phyloP scores from a whole-genome alignment of 2,888 invertebrate species.

The Catocala fraxini region DNA sequence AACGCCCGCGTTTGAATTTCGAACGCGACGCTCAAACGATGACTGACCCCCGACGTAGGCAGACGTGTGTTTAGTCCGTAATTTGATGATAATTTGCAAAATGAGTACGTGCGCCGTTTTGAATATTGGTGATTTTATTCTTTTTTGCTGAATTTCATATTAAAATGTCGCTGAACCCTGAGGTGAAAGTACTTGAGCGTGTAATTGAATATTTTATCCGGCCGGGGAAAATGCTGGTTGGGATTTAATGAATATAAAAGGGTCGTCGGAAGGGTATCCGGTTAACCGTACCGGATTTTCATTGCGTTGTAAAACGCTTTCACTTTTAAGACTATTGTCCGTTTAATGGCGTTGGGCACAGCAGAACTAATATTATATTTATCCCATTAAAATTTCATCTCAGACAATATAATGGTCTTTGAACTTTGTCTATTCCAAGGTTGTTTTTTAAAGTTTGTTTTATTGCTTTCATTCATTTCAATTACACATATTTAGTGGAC shows the following conservation, averaged over 20 bases:
- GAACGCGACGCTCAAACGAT: conserved; percentile 67
- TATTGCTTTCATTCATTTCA: conserved; percentile 13
- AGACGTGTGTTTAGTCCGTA: conserved; percentile 73
- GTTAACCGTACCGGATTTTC: conserved; percentile 38
- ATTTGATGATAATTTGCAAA: conserved; percentile 71
- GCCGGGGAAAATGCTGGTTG: conserved; percentile 44
- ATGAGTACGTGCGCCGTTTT: conserved; percentile 53
- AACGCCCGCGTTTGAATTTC: conserved; percentile 68
- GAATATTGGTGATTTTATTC: conserved; percentile 41
- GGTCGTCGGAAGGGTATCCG: conserved; percentile 25
- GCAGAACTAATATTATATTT: conserved; percentile 21
- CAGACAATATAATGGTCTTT: conserved; percentile 16
- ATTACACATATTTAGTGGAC: conserved; percentile 12
- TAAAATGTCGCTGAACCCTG: conserved; percentile 68
- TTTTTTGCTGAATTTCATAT: conserved; percentile 57
- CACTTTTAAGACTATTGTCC: conserved; percentile 14
- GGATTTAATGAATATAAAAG: conserved; percentile 71
- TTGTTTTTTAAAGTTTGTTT: conserved; percentile 1
- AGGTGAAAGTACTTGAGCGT: conserved; percentile 66
- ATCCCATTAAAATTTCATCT: conserved; percentile 21
- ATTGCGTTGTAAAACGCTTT: conserved; percentile 29
- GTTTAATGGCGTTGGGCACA: conserved; percentile 23
- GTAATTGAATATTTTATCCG: conserved; percentile 75
- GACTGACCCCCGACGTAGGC: conserved; percentile 58
- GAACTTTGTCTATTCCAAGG: conserved; percentile 7